Evolutionary conservation across 1,140 invertebrate genomes (phyloP).

Genomic region (Anastatus disparis): DNA sequence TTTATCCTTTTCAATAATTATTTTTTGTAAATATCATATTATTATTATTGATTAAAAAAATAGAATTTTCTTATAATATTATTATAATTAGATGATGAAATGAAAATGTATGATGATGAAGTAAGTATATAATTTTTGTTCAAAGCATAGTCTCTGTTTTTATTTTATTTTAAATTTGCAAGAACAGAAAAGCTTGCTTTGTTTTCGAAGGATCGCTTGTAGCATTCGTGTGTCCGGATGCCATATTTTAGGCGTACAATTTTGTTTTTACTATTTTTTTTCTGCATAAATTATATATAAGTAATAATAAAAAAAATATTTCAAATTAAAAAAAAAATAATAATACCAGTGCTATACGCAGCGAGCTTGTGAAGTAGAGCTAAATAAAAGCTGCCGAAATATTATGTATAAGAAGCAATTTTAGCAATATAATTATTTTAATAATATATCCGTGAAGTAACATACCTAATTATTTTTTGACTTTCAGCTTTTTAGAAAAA

Average conservation of each 20-base stretch:
- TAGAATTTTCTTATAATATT: too few species aligned
- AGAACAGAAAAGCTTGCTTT: slow-evolving; percentile 19
- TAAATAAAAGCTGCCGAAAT: slow-evolving; percentile 62
- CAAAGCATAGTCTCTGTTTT: slow-evolving; percentile 16
- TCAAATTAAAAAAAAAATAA: slow-evolving; percentile 11
- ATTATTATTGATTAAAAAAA: too few species aligned
- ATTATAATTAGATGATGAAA: slow-evolving; percentile 28
- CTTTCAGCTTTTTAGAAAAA: background rate
- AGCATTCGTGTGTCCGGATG: slow-evolving; percentile 4
- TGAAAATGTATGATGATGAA: slow-evolving; percentile 38
- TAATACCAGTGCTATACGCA: slow-evolving; percentile 57
- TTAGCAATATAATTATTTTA: slow-evolving; percentile 16
- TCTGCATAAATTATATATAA: background rate
- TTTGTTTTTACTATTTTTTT: background rate
- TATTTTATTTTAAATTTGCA: too few species aligned
- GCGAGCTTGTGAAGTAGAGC: slow-evolving; percentile 63
- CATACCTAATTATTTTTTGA: slow-evolving; percentile 5
- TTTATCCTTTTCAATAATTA: too few species aligned
- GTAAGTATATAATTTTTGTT: slow-evolving; percentile 24
- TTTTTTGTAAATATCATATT: too few species aligned
- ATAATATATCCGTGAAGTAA: slow-evolving; percentile 1
- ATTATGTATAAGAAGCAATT: slow-evolving; percentile 37
- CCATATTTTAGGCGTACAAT: slow-evolving; percentile 9
- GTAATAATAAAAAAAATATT: slow-evolving; percentile 12
- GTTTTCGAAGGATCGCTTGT: slow-evolving; percentile 41